phyloP scores from a whole-genome alignment of 1,140 invertebrate species.

The Muscidifurax raptorellus region DNA sequence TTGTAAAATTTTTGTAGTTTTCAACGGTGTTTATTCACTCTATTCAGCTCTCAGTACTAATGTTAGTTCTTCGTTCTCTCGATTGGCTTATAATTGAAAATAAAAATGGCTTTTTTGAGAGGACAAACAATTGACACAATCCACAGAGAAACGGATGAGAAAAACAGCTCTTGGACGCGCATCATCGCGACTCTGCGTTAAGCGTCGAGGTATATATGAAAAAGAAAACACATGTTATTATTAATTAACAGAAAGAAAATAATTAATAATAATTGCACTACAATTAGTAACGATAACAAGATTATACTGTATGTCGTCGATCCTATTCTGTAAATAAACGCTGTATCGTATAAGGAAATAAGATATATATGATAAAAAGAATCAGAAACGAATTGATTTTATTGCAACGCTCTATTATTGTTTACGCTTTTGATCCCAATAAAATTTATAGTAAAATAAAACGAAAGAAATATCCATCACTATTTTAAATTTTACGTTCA shows the following conservation, averaged over 20 bases:
- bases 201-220: slow-evolving; percentile 13
- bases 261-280: slow-evolving; percentile 61
- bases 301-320: slow-evolving; percentile 59
- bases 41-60: background rate
- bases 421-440: slow-evolving; percentile 27
- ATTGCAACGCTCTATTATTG: slow-evolving; percentile 17
- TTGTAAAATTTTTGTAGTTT: slow-evolving; percentile 21
- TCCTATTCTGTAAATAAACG: slow-evolving; percentile 52
- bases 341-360: slow-evolving; percentile 51
- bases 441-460: slow-evolving; percentile 22
- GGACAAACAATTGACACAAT: background rate
- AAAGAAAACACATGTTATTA: slow-evolving; percentile 55
- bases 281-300: slow-evolving; percentile 58
- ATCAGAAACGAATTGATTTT: slow-evolving; percentile 23
- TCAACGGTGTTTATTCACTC: background rate
- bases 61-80: background rate
- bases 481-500: no score
- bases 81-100: background rate
- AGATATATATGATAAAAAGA: slow-evolving; percentile 49
- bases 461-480: no score
- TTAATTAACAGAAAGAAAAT: slow-evolving; percentile 56
- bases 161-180: background rate
- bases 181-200: background rate
- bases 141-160: background rate
- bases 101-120: background rate